Conservation (phyloP, 1,140 invertebrate species). For the Drosophila tristis region DNA sequence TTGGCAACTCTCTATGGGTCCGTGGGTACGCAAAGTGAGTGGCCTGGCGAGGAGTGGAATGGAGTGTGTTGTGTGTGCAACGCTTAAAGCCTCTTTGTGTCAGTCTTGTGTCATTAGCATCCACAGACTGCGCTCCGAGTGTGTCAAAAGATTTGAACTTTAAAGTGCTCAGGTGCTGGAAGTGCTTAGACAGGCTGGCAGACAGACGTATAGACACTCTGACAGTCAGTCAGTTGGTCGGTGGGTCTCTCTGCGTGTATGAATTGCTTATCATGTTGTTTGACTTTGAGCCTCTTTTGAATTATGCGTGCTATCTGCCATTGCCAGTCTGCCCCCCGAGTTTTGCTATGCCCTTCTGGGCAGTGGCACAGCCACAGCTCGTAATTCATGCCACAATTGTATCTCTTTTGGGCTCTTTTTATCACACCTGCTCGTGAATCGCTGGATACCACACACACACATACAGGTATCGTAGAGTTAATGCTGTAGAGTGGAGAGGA, state of each 20-base stretch:
- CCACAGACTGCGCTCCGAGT: conserved; percentile 43
- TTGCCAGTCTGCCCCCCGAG: conserved; percentile 42
- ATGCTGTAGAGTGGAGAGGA: conserved; percentile 14
- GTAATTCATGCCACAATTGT: conserved; percentile 54
- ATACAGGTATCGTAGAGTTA: conserved; percentile 1
- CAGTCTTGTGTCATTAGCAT: conserved; percentile 60
- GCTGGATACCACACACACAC: conserved; percentile 52
- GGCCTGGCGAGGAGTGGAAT: neutral
- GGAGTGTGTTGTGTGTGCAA: conserved; percentile 3
- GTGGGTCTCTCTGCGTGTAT: conserved; percentile 36
- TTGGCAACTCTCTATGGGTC: conserved; percentile 39
- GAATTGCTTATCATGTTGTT: conserved; percentile 76
- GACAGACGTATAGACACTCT: conserved; percentile 27
- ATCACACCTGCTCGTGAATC: conserved; percentile 75
- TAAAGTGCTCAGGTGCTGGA: conserved; percentile 67
- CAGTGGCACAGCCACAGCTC: neutral
- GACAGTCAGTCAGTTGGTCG: conserved; percentile 35
- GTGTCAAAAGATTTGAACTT: conserved; percentile 77
- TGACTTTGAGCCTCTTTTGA: conserved; percentile 73
- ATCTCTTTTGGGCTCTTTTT: conserved; percentile 53
- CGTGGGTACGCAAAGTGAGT: neutral
- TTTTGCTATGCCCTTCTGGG: conserved; percentile 1
- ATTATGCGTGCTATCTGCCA: conserved; percentile 67
- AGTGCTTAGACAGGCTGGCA: conserved; percentile 25
- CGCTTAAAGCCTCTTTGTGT: conserved; percentile 68